A percentile compares a stretch with the other conserved stretches of the same genome.
These are phyloP conservation scores for Bombus confusus DNA, from an alignment of 1,140 invertebrate species.

Conservation along the genomic window DNA sequence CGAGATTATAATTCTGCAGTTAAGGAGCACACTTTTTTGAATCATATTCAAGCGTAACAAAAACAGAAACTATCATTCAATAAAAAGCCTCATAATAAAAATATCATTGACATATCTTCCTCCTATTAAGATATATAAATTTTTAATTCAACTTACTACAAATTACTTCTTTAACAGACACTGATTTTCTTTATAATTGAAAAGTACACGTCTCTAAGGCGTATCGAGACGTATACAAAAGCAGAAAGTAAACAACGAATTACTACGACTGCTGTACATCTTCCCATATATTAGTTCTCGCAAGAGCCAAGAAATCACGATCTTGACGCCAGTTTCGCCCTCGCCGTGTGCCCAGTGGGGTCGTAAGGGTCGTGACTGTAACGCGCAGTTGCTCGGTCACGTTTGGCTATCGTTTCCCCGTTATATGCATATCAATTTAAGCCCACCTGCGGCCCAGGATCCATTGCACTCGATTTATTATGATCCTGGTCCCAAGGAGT, in stretches of 20 bases:
- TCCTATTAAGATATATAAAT: no score
- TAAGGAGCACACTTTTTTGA: neutral
- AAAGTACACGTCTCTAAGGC: neutral
- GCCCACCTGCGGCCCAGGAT: conserved; percentile 58
- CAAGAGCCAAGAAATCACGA: neutral
- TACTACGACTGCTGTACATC: no score
- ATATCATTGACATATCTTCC: no score
- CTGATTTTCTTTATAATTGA: no score
- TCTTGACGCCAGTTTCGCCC: neutral
- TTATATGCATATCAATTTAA: conserved; percentile 70
- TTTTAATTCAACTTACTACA: no score
- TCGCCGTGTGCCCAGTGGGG: neutral
- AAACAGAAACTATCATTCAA: neutral
- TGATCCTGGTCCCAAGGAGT: conserved; percentile 29
- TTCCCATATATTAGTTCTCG: conserved; percentile 6
- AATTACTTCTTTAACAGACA: no score
- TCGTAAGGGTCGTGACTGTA: conserved; percentile 30
- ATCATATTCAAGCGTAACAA: neutral
- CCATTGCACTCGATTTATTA: conserved; percentile 57
- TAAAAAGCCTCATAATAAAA: no score
- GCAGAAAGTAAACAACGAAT: neutral
- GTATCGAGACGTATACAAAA: neutral
- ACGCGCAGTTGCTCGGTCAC: conserved; percentile 53
- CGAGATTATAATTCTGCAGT: no score
- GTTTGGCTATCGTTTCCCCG: conserved; percentile 57